Evolutionary conservation across 2,888 invertebrate genomes (phyloP).

Genomic region (Chironomus riparius): DNA sequence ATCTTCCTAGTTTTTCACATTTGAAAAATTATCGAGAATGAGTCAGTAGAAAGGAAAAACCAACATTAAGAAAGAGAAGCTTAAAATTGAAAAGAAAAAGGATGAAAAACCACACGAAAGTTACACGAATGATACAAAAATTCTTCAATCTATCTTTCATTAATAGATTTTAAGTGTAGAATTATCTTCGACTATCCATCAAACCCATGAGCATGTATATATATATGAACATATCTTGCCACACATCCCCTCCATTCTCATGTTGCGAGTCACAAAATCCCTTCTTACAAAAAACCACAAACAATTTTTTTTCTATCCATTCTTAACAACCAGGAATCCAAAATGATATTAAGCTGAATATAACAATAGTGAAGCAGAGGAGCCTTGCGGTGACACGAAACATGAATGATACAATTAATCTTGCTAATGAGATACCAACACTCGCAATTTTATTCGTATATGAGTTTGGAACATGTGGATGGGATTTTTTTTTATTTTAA

Average conservation of each 20-base stretch:
- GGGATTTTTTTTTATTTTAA: too few relatives aligned
- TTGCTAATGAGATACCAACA: constrained; percentile 23
- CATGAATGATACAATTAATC: constrained; percentile 25
- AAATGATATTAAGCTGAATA: not conserved
- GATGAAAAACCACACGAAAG: constrained; percentile 5
- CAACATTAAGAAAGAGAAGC: not conserved
- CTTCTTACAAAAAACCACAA: not conserved
- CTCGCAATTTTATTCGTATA: not conserved
- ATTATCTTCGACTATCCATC: constrained; percentile 24
- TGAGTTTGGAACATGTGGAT: too few relatives aligned
- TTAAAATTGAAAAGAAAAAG: not conserved
- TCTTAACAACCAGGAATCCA: not conserved
- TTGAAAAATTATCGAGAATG: too few relatives aligned
- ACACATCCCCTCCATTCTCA: not conserved
- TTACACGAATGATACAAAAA: not conserved
- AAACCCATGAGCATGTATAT: not conserved
- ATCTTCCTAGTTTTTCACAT: too few relatives aligned
- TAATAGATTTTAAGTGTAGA: not conserved
- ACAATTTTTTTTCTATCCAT: not conserved
- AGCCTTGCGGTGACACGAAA: constrained; percentile 11
- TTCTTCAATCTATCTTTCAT: not conserved
- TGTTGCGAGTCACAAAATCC: too few relatives aligned
- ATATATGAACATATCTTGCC: not conserved
- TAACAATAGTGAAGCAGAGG: not conserved
- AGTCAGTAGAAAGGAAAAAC: not conserved